phyloP scores from a whole-genome alignment of 1,140 invertebrate genomes.

The Saccostrea cuccullata region DNA sequence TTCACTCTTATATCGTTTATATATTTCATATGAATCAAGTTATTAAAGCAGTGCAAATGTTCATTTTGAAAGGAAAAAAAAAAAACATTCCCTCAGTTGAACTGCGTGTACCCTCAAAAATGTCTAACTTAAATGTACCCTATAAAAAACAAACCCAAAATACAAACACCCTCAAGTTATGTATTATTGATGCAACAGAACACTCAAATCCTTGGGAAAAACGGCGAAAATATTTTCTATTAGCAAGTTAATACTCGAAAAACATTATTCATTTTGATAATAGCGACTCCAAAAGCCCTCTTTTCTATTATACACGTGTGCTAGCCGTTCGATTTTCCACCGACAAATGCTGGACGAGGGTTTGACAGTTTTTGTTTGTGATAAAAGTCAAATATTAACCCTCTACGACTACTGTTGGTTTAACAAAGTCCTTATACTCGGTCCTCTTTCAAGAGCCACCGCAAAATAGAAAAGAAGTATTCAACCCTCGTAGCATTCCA shows the following conservation, averaged over 20 bases:
- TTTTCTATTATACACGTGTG: not conserved
- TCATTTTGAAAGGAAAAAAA: too few species aligned
- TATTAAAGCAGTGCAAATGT: too few species aligned
- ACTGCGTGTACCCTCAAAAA: too few species aligned
- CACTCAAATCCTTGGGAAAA: not conserved
- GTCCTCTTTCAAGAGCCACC: conserved; percentile 8
- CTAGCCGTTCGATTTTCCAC: not conserved
- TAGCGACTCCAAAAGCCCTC: not conserved
- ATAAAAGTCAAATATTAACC: conserved; percentile 34
- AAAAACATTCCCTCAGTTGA: too few species aligned
- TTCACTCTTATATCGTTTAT: too few species aligned
- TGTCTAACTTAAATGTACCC: too few species aligned
- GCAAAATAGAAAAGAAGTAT: conserved; percentile 8
- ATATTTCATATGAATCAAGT: too few species aligned
- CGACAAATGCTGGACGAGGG: not conserved
- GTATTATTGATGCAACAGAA: not conserved
- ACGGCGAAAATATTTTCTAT: not conserved
- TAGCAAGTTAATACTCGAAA: conserved; percentile 26
- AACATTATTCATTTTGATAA: not conserved
- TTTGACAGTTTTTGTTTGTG: conserved; percentile 20
- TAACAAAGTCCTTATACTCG: conserved; percentile 13
- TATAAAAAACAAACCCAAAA: not conserved
- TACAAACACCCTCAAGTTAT: not conserved
- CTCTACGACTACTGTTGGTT: not conserved
- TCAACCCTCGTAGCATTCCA: not conserved